Evolutionary conservation across 2,113 vertebrate genomes (phyloP).

Genomic region (Megaceryle torquata): DNA sequence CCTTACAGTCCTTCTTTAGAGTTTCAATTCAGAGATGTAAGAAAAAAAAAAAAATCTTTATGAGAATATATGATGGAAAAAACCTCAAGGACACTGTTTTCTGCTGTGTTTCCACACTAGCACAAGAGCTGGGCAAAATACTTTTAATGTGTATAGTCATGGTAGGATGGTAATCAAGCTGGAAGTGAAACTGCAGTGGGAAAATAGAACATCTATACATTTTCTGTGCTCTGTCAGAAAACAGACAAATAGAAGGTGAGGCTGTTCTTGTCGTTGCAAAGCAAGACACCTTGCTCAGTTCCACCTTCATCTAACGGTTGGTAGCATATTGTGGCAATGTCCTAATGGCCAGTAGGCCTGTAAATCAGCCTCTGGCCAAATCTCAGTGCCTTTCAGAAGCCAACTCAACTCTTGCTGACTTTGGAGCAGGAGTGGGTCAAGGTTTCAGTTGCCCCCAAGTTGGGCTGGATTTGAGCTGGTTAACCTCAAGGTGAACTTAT

Average conservation of each 20-base stretch:
- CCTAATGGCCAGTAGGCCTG: neutral
- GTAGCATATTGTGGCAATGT: neutral
- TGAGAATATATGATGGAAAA: neutral
- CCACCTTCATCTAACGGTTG: neutral
- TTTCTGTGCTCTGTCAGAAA: neutral
- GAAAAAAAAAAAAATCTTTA: accelerated
- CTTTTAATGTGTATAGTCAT: neutral
- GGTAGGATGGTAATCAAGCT: neutral
- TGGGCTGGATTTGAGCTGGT: neutral
- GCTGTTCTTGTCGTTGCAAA: neutral
- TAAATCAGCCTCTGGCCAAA: neutral
- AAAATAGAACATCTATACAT: neutral
- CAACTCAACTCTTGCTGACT: neutral
- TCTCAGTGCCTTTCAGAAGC: neutral
- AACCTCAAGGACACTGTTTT: neutral
- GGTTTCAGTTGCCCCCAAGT: neutral
- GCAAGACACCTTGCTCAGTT: neutral
- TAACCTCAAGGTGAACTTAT: slow-evolving; percentile 31
- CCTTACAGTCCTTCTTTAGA: neutral
- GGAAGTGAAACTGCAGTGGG: neutral
- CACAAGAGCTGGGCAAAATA: neutral
- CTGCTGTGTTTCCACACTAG: neutral
- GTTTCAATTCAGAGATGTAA: neutral
- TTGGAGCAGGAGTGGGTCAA: neutral
- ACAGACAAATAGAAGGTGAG: neutral